Evolutionary conservation across 2,797 vertebrate species (phyloP), one percentile per base, ranked within the genome.

Genomic region (Tragelaphus eurycerus): DNA sequence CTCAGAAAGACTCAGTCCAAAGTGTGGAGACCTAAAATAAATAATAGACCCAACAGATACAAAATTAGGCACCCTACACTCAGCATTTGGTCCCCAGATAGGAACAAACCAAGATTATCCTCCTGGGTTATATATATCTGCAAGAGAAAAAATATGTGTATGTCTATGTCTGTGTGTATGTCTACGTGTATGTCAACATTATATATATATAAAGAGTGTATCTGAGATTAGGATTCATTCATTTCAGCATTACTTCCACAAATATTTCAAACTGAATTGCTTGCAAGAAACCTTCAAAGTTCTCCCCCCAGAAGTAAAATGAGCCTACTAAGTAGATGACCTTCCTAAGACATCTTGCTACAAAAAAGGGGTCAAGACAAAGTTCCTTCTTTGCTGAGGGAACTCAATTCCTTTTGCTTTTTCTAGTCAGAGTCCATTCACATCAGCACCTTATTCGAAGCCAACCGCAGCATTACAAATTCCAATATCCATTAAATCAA

Each of bases 401-500:
- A 71, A 38, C 67, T 57, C 43, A 25, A 48, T 59, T 79, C 48
- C 62, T 74, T 90, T 79, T 6, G 59, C 60, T 85, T 48, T 54
- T 67, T 38, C 74, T 78, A 92, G 60, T 54, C 31, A 71, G 62
- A 91, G 38, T n/a, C 92, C 88, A 90, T 96, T 74, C 87, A 81
- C 62, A 87, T 90, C 94, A 92, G 67, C 14, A 60, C 67, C 84
- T 93, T 85, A 85, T 74, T 85, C 5, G 4, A 97, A 96, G 90
- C 79, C 95, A 96, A 83, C 12, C 23, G 4, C 3, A 4, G 84
- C 93, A 93, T 62, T 87, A 76, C 76, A 83, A 93, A 95, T 89
- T 89, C 92, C 86, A 95, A 48, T 89, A 93, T 78, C 54, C 91
- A 67, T 88, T 95, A 91, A 84, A 93, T 94, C 67, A 94, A 96